Base-by-base conservation (phyloP, 2,113 vertebrate genomes). In the Laterallus jamaicensis region DNA sequence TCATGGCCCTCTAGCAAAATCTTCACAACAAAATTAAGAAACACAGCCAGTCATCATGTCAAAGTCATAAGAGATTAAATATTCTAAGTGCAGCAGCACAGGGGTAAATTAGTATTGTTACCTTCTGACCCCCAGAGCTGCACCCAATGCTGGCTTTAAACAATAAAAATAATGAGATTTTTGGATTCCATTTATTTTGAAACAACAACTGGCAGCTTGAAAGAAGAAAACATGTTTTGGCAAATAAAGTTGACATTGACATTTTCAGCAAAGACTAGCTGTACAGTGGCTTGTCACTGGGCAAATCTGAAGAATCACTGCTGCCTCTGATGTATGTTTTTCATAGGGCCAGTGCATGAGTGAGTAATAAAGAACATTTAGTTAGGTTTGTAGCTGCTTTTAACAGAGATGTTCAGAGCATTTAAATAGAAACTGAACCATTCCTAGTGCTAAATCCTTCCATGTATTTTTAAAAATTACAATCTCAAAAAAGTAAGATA, bases 131-230 rank as follows among this genome's bases (percentile, higher is more conserved):
- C 73, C 68, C 26, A 28, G 82, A 85, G 92, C 79, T 88, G 93
- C 64, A 92, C 83, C 87, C 80, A 79, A 1, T 25, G 70, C 87
- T 94, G 87, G 58, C 94, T 97, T 96, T 92, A 97, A 97, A 97
- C 96, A 97, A 97, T 97, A 95, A 95, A 95, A 96, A 93, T 97
- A 96, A 97, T 97, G 97, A 97, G 96, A 96, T 96, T 97, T 95
- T 97, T 95, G 91, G 94, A 87, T 86, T 90, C 82, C 84, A 95
- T 95, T 97, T 97, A 92, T 96, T 97, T 90, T 80, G 77, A 90
- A 96, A 97, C 94, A 97, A 96, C 91, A 93, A 96, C 91, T 79
- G 95, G 94, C 95, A 96, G 94, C 92, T 90, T 82, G 87, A 91
- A 94, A 94, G 84, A 92, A 92, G 89, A 90, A 95, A 96, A 93